These are phyloP conservation scores for Isaurus tuberculatus DNA, from an alignment of 92 coral and sea anemone genomes.

Conservation along the genomic window DNA sequence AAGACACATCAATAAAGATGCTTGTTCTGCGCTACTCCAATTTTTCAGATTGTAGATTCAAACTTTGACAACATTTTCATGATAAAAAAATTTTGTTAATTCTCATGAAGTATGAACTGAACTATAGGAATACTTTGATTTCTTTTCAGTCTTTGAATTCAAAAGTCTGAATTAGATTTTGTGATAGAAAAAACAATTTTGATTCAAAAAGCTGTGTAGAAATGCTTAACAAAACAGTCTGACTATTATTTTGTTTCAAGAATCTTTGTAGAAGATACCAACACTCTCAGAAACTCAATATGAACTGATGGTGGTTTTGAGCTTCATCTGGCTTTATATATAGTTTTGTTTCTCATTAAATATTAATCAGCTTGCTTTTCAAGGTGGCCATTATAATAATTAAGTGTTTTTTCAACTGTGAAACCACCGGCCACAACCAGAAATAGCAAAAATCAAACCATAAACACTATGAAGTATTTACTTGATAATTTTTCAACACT, in stretches of 20 bases:
- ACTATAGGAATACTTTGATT: background rate
- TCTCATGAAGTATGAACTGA: background rate
- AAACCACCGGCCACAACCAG: constrained; percentile 37
- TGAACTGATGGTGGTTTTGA: background rate
- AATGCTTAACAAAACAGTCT: background rate
- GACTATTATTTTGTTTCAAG: background rate
- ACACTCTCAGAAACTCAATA: background rate
- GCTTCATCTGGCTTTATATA: constrained; percentile 6
- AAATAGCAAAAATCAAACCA: background rate
- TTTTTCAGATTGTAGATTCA: background rate
- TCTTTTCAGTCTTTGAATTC: background rate
- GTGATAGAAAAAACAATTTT: background rate
- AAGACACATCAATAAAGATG: no score
- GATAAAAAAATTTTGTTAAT: background rate
- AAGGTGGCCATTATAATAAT: constrained; percentile 8
- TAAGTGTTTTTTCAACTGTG: constrained; percentile 7
- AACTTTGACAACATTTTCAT: background rate
- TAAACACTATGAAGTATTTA: background rate
- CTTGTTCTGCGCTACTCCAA: background rate
- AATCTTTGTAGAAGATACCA: background rate
- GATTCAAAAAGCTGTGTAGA: background rate
- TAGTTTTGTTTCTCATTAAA: constrained; percentile 47
- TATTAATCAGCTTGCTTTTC: constrained; percentile 6
- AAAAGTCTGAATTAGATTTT: background rate
- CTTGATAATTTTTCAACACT: background rate